Evolutionary conservation across 2,888 invertebrate genomes (phyloP).

Genomic region (Carabus problematicus): DNA sequence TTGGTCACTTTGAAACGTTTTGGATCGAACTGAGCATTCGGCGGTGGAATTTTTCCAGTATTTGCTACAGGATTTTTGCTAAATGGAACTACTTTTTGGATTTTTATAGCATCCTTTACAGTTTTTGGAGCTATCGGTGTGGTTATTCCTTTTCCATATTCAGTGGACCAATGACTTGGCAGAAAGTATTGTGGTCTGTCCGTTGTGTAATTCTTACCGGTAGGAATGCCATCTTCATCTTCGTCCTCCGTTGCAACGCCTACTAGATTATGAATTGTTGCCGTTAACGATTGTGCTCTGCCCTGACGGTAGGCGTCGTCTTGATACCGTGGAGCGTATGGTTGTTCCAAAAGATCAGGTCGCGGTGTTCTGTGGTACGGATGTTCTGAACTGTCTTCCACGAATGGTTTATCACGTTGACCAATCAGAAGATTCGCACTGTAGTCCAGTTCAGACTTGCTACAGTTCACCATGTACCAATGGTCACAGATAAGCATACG

Average conservation of each 20-base stretch:
- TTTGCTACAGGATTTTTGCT: constrained; percentile 11
- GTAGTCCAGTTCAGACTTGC: constrained; percentile 72
- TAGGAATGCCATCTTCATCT: constrained; percentile 58
- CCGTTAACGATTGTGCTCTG: constrained; percentile 14
- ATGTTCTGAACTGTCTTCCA: constrained; percentile 67
- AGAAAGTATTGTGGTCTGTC: constrained; percentile 63
- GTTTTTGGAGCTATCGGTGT: constrained; percentile 42
- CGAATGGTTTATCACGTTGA: constrained; percentile 75
- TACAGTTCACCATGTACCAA: constrained; percentile 84
- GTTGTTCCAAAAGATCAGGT: constrained; percentile 70
- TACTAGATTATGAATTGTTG: constrained; percentile 56
- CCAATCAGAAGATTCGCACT: constrained; percentile 76
- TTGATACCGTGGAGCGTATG: constrained; percentile 53
- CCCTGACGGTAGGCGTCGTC: constrained; percentile 45
- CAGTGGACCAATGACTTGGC: constrained; percentile 66
- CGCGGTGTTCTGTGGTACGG: constrained; percentile 72
- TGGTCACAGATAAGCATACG: constrained; percentile 83
- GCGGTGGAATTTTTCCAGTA: constrained; percentile 9
- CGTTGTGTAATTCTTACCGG: constrained; percentile 42
- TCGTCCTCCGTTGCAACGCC: constrained; percentile 60
- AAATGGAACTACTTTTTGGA: constrained; percentile 4
- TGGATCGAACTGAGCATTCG: constrained; percentile 22
- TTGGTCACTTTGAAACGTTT: constrained; percentile 20
- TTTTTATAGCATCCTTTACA: neutral
- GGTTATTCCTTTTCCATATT: constrained; percentile 49